phyloP scores from a whole-genome alignment of 2,797 vertebrate genomes.

The Neostethus bicornis region DNA sequence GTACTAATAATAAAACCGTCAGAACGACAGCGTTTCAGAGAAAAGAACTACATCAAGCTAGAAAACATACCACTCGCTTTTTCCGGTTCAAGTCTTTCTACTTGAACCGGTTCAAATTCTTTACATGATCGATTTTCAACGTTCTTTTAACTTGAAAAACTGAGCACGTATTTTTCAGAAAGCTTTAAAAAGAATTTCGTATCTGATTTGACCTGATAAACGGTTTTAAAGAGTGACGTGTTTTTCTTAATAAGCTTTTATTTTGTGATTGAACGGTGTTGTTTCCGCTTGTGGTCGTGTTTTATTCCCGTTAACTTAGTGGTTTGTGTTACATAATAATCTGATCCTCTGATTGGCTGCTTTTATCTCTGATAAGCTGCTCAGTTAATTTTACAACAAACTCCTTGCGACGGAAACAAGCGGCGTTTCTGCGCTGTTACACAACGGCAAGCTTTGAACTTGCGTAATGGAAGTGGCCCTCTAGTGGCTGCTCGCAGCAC shows the following conservation, averaged over 20 bases:
- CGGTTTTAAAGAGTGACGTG: neutral
- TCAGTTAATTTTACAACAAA: neutral
- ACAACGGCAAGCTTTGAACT: conserved; percentile 71
- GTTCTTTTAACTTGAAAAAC: too few relatives aligned
- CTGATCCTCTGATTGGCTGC: conserved; percentile 13
- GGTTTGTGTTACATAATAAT: conserved; percentile 44
- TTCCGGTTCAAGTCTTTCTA: too few relatives aligned
- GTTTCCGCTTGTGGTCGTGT: conserved; percentile 7
- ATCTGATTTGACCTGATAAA: too few relatives aligned
- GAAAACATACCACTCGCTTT: too few relatives aligned
- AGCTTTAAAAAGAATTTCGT: fast-evolving
- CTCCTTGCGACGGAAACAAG: neutral
- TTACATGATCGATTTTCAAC: too few relatives aligned
- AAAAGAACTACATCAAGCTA: too few relatives aligned
- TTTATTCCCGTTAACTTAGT: neutral
- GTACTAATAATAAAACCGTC: too few relatives aligned
- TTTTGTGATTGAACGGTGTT: neutral
- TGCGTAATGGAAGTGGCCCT: conserved; percentile 66
- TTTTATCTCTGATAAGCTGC: neutral
- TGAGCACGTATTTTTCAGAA: too few relatives aligned
- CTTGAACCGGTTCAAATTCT: too few relatives aligned
- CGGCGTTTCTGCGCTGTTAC: conserved; percentile 51
- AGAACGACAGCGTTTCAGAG: too few relatives aligned
- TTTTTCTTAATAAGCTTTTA: conserved; percentile 2
- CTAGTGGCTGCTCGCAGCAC: conserved; percentile 18